Percentiles rank a stretch among this genome's conserved stretches.
These are phyloP conservation scores for Schlechtendalia chinensis DNA, from an alignment of 1,140 invertebrate species.

Conservation along the genomic window DNA sequence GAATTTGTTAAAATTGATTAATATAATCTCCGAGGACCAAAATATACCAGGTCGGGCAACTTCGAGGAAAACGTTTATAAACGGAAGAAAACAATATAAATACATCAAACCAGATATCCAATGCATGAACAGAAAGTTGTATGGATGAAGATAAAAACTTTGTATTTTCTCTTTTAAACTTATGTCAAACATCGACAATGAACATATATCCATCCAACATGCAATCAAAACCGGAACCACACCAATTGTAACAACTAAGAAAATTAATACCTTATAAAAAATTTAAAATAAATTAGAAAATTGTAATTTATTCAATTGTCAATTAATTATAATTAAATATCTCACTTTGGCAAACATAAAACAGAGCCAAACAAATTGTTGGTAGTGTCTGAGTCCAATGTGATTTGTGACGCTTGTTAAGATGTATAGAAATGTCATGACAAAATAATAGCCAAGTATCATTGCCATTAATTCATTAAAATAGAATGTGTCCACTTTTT, in stretches of 20 bases:
- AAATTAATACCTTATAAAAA: slow-evolving; percentile 65
- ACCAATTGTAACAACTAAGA: slow-evolving; percentile 92
- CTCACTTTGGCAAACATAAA: slow-evolving; percentile 96
- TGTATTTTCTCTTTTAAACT: slow-evolving; percentile 82
- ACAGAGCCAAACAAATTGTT: slow-evolving; percentile 88
- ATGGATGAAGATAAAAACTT: slow-evolving; percentile 79
- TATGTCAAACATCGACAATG: slow-evolving; percentile 89
- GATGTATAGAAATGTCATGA: too few relatives aligned
- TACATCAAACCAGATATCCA: slow-evolving; percentile 99
- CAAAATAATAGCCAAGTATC: slow-evolving; percentile 87
- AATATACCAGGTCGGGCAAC: slow-evolving; percentile 91
- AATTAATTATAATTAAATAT: not conserved
- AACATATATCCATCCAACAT: slow-evolving; percentile 99
- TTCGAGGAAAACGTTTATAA: slow-evolving; percentile 88
- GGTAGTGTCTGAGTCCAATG: too few relatives aligned
- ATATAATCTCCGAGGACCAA: slow-evolving; percentile 96
- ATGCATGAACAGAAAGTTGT: slow-evolving; percentile 96
- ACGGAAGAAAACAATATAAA: slow-evolving; percentile 99
- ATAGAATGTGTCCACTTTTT: slow-evolving; percentile 73
- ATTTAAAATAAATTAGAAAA: not conserved
- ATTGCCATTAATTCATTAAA: slow-evolving; percentile 90
- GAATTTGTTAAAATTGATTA: slow-evolving; percentile 68
- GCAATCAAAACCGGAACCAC: slow-evolving; percentile 94
- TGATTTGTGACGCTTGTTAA: too few relatives aligned
- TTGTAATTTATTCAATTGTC: not conserved